These are phyloP conservation scores for Tetramorium bicarinatum DNA, from an alignment of 2,888 invertebrate species.

Conservation along the genomic window DNA sequence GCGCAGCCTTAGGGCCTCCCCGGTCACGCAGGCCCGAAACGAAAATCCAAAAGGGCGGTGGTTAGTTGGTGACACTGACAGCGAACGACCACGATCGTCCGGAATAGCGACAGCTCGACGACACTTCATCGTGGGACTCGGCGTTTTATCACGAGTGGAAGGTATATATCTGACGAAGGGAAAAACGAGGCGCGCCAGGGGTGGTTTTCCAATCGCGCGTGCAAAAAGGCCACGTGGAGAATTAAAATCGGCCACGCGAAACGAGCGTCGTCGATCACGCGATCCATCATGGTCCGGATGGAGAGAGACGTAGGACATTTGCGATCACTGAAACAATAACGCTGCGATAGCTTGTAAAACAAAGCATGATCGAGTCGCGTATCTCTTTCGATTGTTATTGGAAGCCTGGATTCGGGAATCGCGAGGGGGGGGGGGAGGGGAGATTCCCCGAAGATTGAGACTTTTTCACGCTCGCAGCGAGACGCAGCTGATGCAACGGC, in stretches of 20 bases:
- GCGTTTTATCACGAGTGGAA: neutral
- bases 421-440: no score
- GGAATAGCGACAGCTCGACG: neutral
- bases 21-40: conserved; percentile 8
- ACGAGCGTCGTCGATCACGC: neutral
- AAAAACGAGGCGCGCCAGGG: neutral
- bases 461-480: neutral
- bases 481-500: neutral
- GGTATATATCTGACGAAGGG: neutral
- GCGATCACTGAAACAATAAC: neutral
- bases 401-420: no score
- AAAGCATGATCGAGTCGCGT: neutral
- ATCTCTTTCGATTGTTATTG: neutral
- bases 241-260: neutral
- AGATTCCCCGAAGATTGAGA: neutral
- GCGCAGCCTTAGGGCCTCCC: conserved; percentile 45
- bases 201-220: neutral
- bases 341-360: neutral
- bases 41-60: neutral
- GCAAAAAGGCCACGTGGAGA: neutral
- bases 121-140: neutral
- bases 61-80: neutral
- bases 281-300: neutral
- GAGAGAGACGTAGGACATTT: neutral
- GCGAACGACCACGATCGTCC: neutral